Evolutionary conservation across 2,888 invertebrate genomes (phyloP).

Genomic region (Chloroclysta siterata): DNA sequence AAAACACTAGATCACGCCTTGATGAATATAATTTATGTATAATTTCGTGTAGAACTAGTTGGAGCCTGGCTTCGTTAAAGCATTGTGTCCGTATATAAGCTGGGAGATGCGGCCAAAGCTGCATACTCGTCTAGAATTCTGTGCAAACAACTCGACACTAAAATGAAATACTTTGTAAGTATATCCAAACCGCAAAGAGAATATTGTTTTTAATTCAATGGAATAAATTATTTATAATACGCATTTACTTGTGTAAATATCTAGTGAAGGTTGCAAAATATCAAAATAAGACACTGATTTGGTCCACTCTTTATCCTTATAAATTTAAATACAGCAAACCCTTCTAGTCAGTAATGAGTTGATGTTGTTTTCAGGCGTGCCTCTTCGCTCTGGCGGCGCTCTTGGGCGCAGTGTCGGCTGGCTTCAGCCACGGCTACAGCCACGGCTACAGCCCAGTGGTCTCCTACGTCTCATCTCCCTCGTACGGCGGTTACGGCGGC

Average conservation of each 20-base stretch:
- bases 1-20: not conserved
- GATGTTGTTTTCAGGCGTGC: conserved; percentile 39
- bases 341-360: not conserved
- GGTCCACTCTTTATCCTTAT: not conserved
- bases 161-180: conserved; percentile 70
- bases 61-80: not conserved
- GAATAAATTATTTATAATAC: not conserved
- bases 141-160: conserved; percentile 35
- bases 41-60: conserved; percentile 24
- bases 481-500: conserved; percentile 25
- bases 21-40: conserved; percentile 13
- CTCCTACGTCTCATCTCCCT: no score
- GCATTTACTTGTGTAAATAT: not conserved
- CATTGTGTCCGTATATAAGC: conserved; percentile 54
- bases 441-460: conserved; percentile 1
- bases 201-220: not conserved
- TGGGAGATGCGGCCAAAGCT: conserved; percentile 38
- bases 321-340: not conserved
- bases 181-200: not conserved
- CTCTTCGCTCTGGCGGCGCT: conserved; percentile 48
- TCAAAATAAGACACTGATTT: not conserved
- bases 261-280: not conserved
- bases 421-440: conserved; percentile 46
- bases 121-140: conserved; percentile 46
- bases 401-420: conserved; percentile 56